Base-by-base conservation (phyloP, 23 tunicate species). In the Styela plicata region DNA sequence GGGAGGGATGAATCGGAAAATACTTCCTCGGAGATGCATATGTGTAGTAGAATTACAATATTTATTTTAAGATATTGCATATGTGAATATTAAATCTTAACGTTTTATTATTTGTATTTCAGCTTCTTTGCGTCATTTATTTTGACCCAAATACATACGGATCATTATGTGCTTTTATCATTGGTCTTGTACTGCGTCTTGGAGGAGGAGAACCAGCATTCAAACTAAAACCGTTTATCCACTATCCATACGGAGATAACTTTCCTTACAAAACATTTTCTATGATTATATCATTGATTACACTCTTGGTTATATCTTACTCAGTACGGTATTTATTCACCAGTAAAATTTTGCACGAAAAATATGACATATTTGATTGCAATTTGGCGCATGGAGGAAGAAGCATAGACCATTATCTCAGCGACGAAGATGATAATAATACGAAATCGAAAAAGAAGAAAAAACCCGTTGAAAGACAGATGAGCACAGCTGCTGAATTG, bases 121-220 rank as follows among this genome's bases (percentile, higher is more conserved):
- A 90, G 96, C 78, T 91, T 10, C 35, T 86, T 2, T 65, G 85
- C 76, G 87, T 83, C 61, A 21, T 91, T 19, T 86, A 91, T 37
- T 37, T 82, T n/a, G 97, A 91, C 64, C 87, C 86, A 27, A 91
- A 91, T 73, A 83, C 91, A 3, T 91, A 91, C 69, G 97, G 97
- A 7, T 86, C 97, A 24, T 0, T 91, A 24, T 31, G 35, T 28
- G 97, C 87, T 1, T 91, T 64, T 34, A 34, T 76, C 7, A 31
- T 86, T 65, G 87, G 87, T 2, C 44, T 91, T 2, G 63, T 86
- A 35, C 36, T 91, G 28, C 89, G 97, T 24, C 62, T 91, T 19
- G 97, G 90, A 16, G 97, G 97, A 25, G 97, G 97, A 31, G 97
- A 91, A 69, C 81, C 85, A 22, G 34, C 62, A 34, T 67, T 91